Evolutionary conservation across 2,888 invertebrate genomes (phyloP).

Genomic region (Labia minor): DNA sequence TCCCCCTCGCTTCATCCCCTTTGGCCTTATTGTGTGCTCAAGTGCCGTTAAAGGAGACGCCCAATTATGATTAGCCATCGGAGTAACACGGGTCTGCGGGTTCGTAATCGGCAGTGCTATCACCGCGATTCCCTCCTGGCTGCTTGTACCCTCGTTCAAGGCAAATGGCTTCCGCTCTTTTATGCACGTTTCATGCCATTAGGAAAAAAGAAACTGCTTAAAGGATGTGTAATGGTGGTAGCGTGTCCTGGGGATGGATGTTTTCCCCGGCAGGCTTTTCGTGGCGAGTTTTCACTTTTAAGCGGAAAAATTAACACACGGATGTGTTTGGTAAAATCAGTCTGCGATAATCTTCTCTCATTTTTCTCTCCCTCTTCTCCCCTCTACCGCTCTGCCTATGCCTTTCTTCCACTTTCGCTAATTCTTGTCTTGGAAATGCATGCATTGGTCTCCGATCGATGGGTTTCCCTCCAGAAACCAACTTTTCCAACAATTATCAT

Average conservation of each 20-base stretch:
- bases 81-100: conserved; percentile 13
- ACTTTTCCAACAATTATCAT: too few species aligned
- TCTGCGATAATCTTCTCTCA: too few species aligned
- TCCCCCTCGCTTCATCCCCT: neutral
- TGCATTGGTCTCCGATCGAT: too few species aligned
- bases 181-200: conserved; percentile 7
- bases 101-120: conserved; percentile 7
- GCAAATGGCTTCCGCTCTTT: conserved; percentile 13
- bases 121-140: neutral
- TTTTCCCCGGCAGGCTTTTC: neutral
- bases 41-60: conserved; percentile 21
- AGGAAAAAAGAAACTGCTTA: neutral
- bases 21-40: conserved; percentile 18
- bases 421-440: too few species aligned
- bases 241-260: neutral
- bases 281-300: neutral
- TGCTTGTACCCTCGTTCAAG: conserved; percentile 3
- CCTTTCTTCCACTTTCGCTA: too few species aligned
- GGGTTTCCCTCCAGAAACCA: too few species aligned
- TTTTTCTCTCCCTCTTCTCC: too few species aligned
- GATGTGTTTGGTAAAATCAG: too few species aligned
- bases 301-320: neutral
- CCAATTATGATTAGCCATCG: conserved; percentile 19
- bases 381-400: too few species aligned
- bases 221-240: neutral